A percentile compares a stretch with the other conserved stretches of the same genome.
Conservation (phyloP, 2,113 vertebrate genomes). For the Ploceus nigricollis region DNA sequence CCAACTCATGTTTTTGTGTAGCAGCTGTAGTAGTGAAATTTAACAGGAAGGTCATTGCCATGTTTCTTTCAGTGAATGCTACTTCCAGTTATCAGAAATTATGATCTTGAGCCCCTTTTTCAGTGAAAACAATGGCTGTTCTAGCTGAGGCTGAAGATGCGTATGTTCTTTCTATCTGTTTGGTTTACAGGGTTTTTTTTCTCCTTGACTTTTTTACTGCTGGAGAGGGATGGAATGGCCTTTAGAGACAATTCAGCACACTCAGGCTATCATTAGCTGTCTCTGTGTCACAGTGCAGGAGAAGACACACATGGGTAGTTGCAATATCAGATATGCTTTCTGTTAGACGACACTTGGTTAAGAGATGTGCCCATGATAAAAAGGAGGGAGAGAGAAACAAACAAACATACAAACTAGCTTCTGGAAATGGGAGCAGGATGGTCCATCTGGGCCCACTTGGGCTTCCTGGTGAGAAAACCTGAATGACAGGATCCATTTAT, state of each 20-base stretch:
- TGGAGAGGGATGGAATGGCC: neutral
- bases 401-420: neutral
- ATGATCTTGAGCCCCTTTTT: neutral
- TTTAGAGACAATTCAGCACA: neutral
- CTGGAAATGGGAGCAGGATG: neutral
- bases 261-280: neutral
- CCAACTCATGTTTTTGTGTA: neutral
- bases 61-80: neutral
- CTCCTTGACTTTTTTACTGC: neutral
- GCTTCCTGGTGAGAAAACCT: neutral
- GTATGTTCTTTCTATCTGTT: neutral
- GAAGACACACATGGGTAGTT: rapidly evolving
- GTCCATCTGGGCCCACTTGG: neutral
- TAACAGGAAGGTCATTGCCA: neutral
- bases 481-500: neutral
- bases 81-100: neutral
- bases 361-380: neutral
- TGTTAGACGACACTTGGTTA: neutral
- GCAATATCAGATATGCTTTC: neutral
- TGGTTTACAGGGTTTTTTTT: neutral
- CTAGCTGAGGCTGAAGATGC: neutral
- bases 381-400: neutral
- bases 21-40: neutral
- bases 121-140: neutral
- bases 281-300: neutral